Percentiles rank a stretch among this genome's conserved stretches.
Evolutionary conservation across 1,140 invertebrate genomes (phyloP).

Genomic region (Limonius californicus): DNA sequence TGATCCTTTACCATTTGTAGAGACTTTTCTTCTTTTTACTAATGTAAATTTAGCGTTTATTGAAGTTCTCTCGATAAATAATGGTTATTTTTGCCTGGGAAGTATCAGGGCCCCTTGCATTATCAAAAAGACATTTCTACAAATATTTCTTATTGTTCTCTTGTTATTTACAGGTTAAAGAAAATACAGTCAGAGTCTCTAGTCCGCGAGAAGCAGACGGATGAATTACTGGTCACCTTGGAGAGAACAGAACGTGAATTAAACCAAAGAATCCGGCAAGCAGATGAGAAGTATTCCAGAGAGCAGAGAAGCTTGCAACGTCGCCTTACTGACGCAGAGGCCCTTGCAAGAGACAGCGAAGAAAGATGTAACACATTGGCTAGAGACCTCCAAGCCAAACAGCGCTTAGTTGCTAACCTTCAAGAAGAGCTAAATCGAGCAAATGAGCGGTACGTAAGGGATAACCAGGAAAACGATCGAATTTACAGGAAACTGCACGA

Average conservation of each 20-base stretch:
- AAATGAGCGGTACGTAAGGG: constrained; percentile 56
- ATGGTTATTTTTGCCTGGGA: no score
- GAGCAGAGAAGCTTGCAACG: constrained; percentile 55
- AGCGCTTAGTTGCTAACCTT: constrained; percentile 53
- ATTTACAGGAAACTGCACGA: no score
- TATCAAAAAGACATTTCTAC: no score
- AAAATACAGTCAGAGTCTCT: constrained; percentile 61
- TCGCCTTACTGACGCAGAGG: constrained; percentile 46
- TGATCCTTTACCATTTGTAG: no score
- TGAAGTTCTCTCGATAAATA: no score
- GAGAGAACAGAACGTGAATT: constrained; percentile 70
- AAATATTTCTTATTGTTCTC: neutral
- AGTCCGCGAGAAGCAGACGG: constrained; percentile 61
- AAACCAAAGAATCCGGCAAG: constrained; percentile 62
- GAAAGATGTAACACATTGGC: constrained; percentile 59
- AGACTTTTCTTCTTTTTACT: no score
- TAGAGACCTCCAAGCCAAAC: constrained; percentile 59
- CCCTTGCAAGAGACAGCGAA: constrained; percentile 49
- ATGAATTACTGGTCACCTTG: constrained; percentile 64
- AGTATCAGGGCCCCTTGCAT: no score
- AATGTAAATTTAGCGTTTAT: no score
- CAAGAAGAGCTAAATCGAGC: constrained; percentile 56
- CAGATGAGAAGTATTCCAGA: constrained; percentile 63
- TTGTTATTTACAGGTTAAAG: constrained; percentile 51
- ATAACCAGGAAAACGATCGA: constrained; percentile 74